These are phyloP conservation scores for Pluvianellus socialis DNA, from an alignment of 2,113 vertebrate genomes.

Conservation along the genomic window DNA sequence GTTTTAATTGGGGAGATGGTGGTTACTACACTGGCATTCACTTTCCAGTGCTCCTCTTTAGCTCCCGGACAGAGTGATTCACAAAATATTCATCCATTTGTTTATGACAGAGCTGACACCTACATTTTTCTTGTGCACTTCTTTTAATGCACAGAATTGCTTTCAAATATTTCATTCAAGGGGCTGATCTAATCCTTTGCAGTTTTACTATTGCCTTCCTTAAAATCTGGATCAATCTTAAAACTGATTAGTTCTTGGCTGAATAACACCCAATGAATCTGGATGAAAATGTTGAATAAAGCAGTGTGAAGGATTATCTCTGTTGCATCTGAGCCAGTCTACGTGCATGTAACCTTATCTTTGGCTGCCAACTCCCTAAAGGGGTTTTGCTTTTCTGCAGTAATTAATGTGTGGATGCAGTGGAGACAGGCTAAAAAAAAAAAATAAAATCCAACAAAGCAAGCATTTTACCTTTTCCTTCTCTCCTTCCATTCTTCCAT, in stretches of 20 bases:
- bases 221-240: neutral
- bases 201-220: neutral
- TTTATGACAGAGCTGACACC: neutral
- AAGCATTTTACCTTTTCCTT: neutral
- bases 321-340: neutral
- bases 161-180: neutral
- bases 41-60: neutral
- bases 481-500: neutral
- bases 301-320: neutral
- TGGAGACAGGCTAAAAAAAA: neutral
- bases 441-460: neutral
- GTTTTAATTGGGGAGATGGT: neutral
- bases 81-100: neutral
- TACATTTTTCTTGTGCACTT: neutral
- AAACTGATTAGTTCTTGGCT: neutral
- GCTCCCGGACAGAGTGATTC: neutral
- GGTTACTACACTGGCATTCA: neutral
- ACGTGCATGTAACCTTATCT: neutral
- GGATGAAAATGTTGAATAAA: neutral
- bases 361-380: neutral
- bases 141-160: neutral
- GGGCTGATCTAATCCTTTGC: neutral
- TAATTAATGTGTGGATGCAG: neutral
- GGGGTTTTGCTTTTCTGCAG: neutral
- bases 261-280: neutral